A percentile compares a stretch with the other conserved stretches of the same genome.
Conservation (phyloP, 2,113 vertebrate species). For the Falco punctatus region DNA sequence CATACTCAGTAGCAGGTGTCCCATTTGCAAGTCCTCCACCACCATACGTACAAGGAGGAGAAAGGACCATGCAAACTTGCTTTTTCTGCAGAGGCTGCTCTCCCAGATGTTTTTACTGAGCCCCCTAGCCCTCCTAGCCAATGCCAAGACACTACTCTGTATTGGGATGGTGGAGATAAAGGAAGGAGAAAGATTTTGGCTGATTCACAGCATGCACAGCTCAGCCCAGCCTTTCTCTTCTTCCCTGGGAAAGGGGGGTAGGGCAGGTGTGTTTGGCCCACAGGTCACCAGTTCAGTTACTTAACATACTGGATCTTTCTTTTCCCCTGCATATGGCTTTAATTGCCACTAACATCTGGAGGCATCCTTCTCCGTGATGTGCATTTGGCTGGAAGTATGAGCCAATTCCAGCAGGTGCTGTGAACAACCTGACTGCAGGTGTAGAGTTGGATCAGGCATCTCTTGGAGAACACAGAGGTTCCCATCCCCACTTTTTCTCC, state of each 20-base stretch:
- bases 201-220: not conserved
- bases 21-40: not conserved
- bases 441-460: not conserved
- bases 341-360: not conserved
- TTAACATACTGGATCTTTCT: not conserved
- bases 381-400: not conserved
- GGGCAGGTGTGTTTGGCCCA: not conserved
- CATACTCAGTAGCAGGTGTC: rapidly evolving
- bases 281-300: not conserved
- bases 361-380: rapidly evolving
- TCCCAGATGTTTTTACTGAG: not conserved
- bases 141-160: not conserved
- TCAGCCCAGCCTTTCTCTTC: not conserved
- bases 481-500: not conserved
- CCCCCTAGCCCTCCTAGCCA: not conserved
- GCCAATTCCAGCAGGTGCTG: not conserved
- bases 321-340: not conserved
- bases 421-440: not conserved
- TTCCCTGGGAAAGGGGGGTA: rapidly evolving
- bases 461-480: rapidly evolving
- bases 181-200: not conserved
- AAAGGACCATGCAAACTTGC: rapidly evolving
- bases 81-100: not conserved
- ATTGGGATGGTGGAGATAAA: not conserved
- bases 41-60: not conserved